Base-by-base conservation (phyloP, 1,140 invertebrate species). In the Tetragonula clypearis region DNA sequence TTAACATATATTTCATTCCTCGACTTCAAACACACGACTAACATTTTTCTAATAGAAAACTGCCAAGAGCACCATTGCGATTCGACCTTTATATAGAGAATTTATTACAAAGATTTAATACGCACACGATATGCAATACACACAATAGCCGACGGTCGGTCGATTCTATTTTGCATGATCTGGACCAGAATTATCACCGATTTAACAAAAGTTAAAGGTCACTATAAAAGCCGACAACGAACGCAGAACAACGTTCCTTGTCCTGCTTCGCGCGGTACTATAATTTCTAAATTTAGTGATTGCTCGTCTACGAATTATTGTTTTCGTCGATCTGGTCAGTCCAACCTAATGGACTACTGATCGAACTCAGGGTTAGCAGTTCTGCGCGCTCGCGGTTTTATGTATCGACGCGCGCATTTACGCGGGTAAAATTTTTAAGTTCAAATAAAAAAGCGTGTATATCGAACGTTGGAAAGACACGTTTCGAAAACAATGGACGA, bases 41-140 rank as follows among this genome's bases (percentile, higher is more conserved):
- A 15, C 23, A n/a, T 35, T 65, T 41, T 58, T 8, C 30, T n/a
- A 73, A 56, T 56, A 35, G 4, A 21, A 65, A 58, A 69, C 69
- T 83, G 72, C 68, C 58, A 69, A 82, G 26, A 87, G 41, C 55
- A 79, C 60, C n/a, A 55, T 68, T 82, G 19, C 26, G 41, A 21
- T 56, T 65, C n/a, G 23, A 19, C 21, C 23, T 65, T 49, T 11
- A 55, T 19, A 41, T 30, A 19, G 4, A 26, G 26, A 6, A 35
- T 49, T 58, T 30, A 58, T 84, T 41, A 49, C 41, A 8, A 49
- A 8, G 6, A 49, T 49, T 56, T 30, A 19, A 91, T 92, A 92
- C 92, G 77, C 86, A 93, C 92, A 75, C 82, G 85, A 90, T 92
- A 93, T 66, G 92, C 92, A 72, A 93, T 92, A 86, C 89, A 85